phyloP scores from a whole-genome alignment of 2,888 invertebrate species.

The Eurytoma californica region DNA sequence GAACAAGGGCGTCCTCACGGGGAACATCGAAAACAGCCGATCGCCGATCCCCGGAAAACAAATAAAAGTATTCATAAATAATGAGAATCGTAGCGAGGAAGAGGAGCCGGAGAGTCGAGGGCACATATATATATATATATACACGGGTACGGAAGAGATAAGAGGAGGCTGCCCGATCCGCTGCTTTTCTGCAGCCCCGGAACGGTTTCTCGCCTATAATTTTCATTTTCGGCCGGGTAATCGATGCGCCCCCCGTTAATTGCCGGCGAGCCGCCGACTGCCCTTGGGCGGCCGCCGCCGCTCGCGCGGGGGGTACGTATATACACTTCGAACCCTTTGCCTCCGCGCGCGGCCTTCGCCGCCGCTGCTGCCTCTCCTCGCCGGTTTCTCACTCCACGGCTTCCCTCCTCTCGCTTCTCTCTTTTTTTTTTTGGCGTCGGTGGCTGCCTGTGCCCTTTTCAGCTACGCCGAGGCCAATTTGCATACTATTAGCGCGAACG shows the following conservation, averaged over 20 bases:
- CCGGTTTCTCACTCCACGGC: neutral
- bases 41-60: constrained; percentile 29
- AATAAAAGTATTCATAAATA: constrained; percentile 49
- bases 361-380: neutral
- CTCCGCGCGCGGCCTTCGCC: neutral
- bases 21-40: neutral
- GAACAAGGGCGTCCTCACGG: too few species aligned
- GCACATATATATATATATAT: too few species aligned
- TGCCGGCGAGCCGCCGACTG: constrained; percentile 61
- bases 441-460: neutral
- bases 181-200: constrained; percentile 24
- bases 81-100: constrained; percentile 14
- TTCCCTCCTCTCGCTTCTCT: neutral
- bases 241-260: constrained; percentile 66
- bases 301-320: constrained; percentile 6
- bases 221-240: constrained; percentile 69
- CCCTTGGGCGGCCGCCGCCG: constrained; percentile 8
- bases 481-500: neutral
- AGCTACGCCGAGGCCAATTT: neutral
- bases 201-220: constrained; percentile 62
- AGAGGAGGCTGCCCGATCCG: neutral
- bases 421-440: too few species aligned
- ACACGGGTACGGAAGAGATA: neutral
- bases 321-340: constrained; percentile 7
- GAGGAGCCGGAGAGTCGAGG: neutral